Evolutionary conservation across 2,113 vertebrate genomes (phyloP).

Genomic region (Lagopus leucura): DNA sequence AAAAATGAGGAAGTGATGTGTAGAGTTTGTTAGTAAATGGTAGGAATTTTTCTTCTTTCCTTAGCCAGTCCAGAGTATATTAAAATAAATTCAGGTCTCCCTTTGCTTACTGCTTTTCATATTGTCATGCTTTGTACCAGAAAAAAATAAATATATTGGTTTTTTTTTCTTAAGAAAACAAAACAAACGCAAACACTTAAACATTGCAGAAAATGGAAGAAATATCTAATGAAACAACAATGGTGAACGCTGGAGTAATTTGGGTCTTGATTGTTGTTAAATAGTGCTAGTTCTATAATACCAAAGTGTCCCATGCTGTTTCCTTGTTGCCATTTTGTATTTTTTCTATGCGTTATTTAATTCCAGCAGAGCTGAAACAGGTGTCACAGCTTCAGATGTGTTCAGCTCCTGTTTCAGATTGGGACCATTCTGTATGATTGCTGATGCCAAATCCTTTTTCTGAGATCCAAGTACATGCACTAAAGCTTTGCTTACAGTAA

Average conservation of each 20-base stretch:
- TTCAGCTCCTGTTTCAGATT: neutral
- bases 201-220: conserved; percentile 17
- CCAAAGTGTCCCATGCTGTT: conserved; percentile 55
- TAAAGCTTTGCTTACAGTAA: conserved; percentile 35
- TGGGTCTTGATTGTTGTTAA: conserved; percentile 19
- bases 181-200: neutral
- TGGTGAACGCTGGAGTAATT: neutral
- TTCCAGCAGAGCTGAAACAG: neutral
- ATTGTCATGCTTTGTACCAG: neutral
- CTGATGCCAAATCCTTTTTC: conserved; percentile 26
- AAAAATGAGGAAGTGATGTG: conserved; percentile 34
- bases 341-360: conserved; percentile 38
- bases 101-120: conserved; percentile 23
- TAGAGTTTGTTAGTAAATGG: conserved; percentile 47
- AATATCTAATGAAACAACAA: conserved; percentile 44
- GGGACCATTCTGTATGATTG: neutral
- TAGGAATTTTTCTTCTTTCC: conserved; percentile 28
- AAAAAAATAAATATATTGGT: neutral
- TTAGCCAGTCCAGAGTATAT: conserved; percentile 32
- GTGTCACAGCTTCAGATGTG: neutral
- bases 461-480: conserved; percentile 18
- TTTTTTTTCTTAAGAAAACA: neutral
- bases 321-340: conserved; percentile 44
- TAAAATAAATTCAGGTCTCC: conserved; percentile 29
- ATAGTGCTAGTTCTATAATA: conserved; percentile 57